Conservation (phyloP, 2,888 invertebrate genomes). For the Nephrotoma guestfalica region DNA sequence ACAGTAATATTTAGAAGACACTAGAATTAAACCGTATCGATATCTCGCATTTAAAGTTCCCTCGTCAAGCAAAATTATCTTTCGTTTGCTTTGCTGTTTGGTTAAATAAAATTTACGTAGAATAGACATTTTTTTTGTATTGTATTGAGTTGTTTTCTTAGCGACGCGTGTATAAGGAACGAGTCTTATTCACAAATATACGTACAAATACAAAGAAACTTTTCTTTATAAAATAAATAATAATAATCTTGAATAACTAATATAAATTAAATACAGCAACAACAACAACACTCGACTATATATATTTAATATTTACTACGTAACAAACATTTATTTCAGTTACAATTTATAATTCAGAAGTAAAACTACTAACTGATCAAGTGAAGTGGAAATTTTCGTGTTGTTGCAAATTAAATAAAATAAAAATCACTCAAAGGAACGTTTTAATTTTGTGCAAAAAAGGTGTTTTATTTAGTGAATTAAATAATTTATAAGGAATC, state of each 20-base stretch:
- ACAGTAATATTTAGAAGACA: neutral
- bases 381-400: neutral
- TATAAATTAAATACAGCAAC: neutral
- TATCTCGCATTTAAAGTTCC: neutral
- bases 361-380: neutral
- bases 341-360: neutral
- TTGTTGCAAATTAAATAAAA: too few relatives aligned
- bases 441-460: neutral
- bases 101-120: neutral
- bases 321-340: neutral
- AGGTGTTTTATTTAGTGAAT: neutral
- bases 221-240: neutral
- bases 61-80: neutral
- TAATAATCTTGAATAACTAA: neutral
- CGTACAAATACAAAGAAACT: neutral
- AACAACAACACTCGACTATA: neutral
- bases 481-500: neutral
- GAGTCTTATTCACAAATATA: neutral
- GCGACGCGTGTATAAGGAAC: neutral
- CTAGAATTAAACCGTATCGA: neutral
- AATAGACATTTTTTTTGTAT: neutral
- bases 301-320: neutral
- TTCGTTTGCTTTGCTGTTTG: neutral
- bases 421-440: neutral
- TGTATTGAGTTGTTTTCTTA: neutral